Evolutionary conservation across 2,113 vertebrate species (phyloP).

Genomic region (Pelobates fuscus): DNA sequence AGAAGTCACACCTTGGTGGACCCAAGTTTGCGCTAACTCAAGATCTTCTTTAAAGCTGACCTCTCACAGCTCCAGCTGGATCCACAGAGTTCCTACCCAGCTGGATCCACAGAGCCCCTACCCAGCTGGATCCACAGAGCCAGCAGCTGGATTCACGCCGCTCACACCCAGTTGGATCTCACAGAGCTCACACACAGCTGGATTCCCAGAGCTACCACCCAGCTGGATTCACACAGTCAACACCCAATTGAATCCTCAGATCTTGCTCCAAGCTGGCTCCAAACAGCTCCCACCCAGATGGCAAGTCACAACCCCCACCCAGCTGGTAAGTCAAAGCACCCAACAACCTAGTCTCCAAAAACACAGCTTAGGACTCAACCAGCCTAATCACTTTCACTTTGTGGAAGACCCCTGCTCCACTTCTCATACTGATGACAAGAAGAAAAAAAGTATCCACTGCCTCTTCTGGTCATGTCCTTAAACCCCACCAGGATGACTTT

Average conservation of each 20-base stretch:
- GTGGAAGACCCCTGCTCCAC: slow-evolving; percentile 20
- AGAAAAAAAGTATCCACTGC: slow-evolving; percentile 28
- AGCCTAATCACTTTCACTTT: slow-evolving; percentile 25
- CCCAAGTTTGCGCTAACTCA: background rate
- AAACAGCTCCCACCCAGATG: background rate
- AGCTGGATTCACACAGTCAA: background rate
- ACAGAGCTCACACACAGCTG: background rate
- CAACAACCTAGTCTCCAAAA: background rate
- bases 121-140: background rate
- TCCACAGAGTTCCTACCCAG: background rate
- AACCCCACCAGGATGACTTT: slow-evolving; percentile 3
- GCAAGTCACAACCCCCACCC: background rate
- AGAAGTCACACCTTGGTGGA: background rate
- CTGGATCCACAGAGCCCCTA: background rate
- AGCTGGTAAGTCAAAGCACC: background rate
- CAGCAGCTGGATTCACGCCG: background rate
- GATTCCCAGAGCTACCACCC: slow-evolving; percentile 8
- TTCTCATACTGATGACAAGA: slow-evolving; percentile 28
- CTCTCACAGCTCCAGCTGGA: background rate
- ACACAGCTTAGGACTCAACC: background rate
- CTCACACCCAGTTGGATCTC: background rate
- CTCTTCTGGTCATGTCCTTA: slow-evolving; percentile 24
- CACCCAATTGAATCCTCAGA: background rate
- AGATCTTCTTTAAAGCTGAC: background rate
- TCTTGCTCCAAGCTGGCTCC: too few relatives aligned